Conservation (phyloP, 2,797 vertebrate genomes). For the Anabas testudineus region DNA sequence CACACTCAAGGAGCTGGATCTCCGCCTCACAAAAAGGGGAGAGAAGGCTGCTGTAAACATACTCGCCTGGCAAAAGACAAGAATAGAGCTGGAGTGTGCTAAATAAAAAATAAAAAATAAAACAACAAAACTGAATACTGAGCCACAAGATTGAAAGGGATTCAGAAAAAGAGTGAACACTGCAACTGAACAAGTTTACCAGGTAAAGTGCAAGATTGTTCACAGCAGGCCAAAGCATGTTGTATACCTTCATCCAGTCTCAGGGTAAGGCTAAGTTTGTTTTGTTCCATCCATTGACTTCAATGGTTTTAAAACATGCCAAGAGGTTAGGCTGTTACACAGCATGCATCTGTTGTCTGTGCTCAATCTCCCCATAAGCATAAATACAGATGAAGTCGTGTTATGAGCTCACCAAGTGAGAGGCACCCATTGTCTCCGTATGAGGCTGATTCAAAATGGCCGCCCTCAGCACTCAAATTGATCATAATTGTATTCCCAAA, state of each 20-base stretch:
- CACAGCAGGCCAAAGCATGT: slow-evolving; percentile 4
- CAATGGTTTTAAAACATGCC: slow-evolving; percentile 52
- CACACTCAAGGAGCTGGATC: slow-evolving; percentile 73
- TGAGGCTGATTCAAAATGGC: slow-evolving; percentile 83
- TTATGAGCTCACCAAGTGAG: slow-evolving; percentile 73
- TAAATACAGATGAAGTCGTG: slow-evolving; percentile 76
- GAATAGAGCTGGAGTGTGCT: slow-evolving; percentile 50
- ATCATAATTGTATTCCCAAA: slow-evolving; percentile 84
- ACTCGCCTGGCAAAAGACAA: slow-evolving; percentile 60
- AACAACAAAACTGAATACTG: slow-evolving; percentile 49
- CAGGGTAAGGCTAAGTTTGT: slow-evolving; percentile 39
- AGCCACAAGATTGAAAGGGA: slow-evolving; percentile 41
- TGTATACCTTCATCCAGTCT: slow-evolving; percentile 27
- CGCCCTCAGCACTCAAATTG: slow-evolving; percentile 81
- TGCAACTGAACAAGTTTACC: slow-evolving; percentile 16
- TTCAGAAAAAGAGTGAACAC: slow-evolving; percentile 16
- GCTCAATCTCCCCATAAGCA: slow-evolving; percentile 75
- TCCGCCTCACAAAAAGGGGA: slow-evolving; percentile 60
- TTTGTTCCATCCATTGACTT: slow-evolving; percentile 50
- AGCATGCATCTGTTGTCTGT: slow-evolving; percentile 72
- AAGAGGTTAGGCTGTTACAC: slow-evolving; percentile 69
- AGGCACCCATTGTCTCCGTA: slow-evolving; percentile 77
- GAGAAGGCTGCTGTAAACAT: slow-evolving; percentile 71
- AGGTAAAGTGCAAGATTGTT: background rate
- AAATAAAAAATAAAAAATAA: no score